These are phyloP conservation scores for Acinonyx jubatus DNA, from an alignment of 2,113 vertebrate species.

Conservation along the genomic window DNA sequence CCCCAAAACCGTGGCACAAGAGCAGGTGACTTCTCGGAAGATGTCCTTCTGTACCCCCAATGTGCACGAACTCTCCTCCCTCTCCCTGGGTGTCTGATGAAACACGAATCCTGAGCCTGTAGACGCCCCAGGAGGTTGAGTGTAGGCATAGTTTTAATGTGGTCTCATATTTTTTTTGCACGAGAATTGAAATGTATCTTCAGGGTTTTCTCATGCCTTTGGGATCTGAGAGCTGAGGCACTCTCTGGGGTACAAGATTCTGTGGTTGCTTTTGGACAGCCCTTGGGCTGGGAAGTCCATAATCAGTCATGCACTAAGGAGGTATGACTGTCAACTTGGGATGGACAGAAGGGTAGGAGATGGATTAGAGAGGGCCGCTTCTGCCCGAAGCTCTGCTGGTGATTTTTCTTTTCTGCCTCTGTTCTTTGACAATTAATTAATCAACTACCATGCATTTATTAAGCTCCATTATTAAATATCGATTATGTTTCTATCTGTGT, in stretches of 20 bases:
- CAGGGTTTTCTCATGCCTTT: neutral
- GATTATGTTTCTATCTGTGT: neutral
- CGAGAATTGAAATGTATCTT: neutral
- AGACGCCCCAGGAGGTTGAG: neutral
- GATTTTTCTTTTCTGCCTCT: neutral
- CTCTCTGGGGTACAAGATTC: neutral
- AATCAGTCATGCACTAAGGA: neutral
- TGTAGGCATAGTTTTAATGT: neutral
- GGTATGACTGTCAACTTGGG: neutral
- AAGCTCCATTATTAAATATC: neutral
- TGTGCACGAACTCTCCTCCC: neutral
- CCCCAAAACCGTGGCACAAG: accelerated
- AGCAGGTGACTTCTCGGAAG: neutral
- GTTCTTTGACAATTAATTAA: neutral
- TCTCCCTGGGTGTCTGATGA: neutral
- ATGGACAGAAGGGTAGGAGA: neutral
- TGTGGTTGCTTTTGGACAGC: neutral
- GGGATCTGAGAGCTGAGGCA: neutral
- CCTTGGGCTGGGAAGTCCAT: neutral
- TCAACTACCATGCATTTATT: neutral
- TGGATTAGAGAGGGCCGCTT: neutral
- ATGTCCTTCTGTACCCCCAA: neutral
- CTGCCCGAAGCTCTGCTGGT: neutral
- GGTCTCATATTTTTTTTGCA: neutral
- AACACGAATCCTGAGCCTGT: neutral